Base-by-base conservation (phyloP, 2,113 vertebrate species). In the Pycnonotus jocosus region DNA sequence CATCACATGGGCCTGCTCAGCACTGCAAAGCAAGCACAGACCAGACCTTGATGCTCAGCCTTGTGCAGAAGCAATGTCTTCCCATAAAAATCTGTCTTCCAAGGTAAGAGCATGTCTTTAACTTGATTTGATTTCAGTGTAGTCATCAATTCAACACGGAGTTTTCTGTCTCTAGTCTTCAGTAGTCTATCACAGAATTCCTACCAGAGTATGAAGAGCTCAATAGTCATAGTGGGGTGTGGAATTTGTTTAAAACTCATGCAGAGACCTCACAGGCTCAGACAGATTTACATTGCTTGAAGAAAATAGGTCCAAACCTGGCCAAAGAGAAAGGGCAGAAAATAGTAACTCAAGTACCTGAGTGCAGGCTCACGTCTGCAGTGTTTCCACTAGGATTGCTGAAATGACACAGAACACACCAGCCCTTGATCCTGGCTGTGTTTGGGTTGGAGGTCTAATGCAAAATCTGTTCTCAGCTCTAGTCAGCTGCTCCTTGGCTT, bases 381-480 rank as follows among this genome's bases (percentile, higher is more conserved):
- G 4, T 21, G 10, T 78, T 92, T 93, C 76, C 28, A 92, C 47
- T 11, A 33, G n/a, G 37, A 57, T 23, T 79, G 66, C 61, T 87
- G 73, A 84, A 93, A 78, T 25, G 76, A 79, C 45, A 68, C 73
- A 81, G 84, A 70, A 81, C 44, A 81, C 51, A 48, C n/a, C 2
- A 5, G 51, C 14, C 37, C 83, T 68, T 65, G 31, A 81, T 69
- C 27, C 44, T 56, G n/a, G n/a, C 28, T 56, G 84, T 92, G 79
- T 94, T 93, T 92, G 76, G 33, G 56, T 86, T 97, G 93, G 83
- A 95, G 84, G 53, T 84, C 81, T 76, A 40, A 72, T 0, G 2
- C 40, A 79, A 91, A 91, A 85, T 69, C 84, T 93, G 57, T 74
- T 93, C 89, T 91, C 69, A 68, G 70, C 57, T 87, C 84, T 24